Percentiles rank a stretch among this genome's conserved stretches.
phyloP scores from a whole-genome alignment of 2,113 vertebrate genomes.

The Candoia aspera region DNA sequence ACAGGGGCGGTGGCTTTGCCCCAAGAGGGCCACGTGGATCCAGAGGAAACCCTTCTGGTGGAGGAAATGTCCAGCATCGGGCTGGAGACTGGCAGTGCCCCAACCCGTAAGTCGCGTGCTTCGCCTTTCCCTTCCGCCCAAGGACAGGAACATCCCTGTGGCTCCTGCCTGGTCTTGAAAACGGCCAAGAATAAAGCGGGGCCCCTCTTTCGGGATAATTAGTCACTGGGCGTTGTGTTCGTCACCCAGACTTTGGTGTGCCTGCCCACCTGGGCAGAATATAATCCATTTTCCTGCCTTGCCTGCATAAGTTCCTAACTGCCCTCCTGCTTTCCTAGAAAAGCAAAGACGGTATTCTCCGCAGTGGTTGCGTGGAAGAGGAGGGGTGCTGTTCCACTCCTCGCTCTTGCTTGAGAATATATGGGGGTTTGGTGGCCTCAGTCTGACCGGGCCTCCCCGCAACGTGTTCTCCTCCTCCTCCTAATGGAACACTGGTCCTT shows the following conservation, averaged over 20 bases:
- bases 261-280: not conserved
- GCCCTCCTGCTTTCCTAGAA: not conserved
- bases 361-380: no score
- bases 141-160: no score
- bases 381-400: not conserved
- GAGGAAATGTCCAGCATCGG: slow-evolving; percentile 93
- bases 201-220: not conserved
- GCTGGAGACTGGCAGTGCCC: slow-evolving; percentile 98
- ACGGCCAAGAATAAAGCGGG: accelerated
- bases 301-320: not conserved
- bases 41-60: slow-evolving; percentile 85
- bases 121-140: accelerated
- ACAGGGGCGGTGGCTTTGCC: slow-evolving; percentile 86
- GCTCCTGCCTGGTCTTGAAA: not conserved
- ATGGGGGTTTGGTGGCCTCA: not conserved
- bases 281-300: not conserved
- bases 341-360: not conserved
- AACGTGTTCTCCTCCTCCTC: not conserved
- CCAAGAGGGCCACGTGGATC: slow-evolving; percentile 87
- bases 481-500: not conserved
- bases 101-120: slow-evolving; percentile 81
- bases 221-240: not conserved
- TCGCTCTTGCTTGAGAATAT: not conserved
- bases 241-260: not conserved
- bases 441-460: not conserved